Evolutionary conservation across 2,113 vertebrate genomes (phyloP).

Genomic region (Takifugu bimaculatus): DNA sequence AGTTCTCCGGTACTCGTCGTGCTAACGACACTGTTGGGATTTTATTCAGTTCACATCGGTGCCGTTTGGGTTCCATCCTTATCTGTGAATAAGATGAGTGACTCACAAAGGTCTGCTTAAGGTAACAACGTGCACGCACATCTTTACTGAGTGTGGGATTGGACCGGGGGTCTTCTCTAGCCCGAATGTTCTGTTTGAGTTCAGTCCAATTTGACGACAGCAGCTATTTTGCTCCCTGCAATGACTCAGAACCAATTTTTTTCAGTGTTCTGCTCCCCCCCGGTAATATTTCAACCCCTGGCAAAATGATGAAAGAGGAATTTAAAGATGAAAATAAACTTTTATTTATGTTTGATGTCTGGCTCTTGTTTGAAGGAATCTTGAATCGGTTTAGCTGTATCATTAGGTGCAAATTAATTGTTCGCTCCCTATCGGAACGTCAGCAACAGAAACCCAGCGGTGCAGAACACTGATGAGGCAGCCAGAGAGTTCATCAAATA

Average conservation of each 20-base stretch:
- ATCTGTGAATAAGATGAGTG: too few species aligned
- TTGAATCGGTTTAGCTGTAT: slow-evolving; percentile 8
- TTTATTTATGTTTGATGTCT: slow-evolving; percentile 14
- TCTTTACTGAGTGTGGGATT: too few species aligned
- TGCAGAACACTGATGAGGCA: slow-evolving; percentile 40
- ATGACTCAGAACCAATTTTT: slow-evolving; percentile 32
- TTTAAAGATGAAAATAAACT: slow-evolving; percentile 16
- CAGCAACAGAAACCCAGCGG: slow-evolving; percentile 21
- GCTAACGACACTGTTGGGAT: too few species aligned
- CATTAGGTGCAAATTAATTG: slow-evolving; percentile 28
- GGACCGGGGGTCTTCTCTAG: slow-evolving; percentile 1
- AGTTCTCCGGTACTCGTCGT: too few species aligned
- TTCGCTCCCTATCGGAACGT: slow-evolving; percentile 15
- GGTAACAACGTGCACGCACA: too few species aligned
- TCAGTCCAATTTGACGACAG: slow-evolving; percentile 20
- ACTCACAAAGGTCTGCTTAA: too few species aligned
- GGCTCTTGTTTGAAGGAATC: neutral
- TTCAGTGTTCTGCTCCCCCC: neutral
- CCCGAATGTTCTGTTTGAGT: slow-evolving; percentile 10
- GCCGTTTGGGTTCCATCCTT: too few species aligned
- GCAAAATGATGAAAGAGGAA: slow-evolving; percentile 10
- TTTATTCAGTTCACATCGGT: too few species aligned
- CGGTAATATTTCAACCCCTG: slow-evolving; percentile 15
- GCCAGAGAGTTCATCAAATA: slow-evolving; percentile 58
- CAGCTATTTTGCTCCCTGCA: slow-evolving; percentile 13